Percentiles rank a stretch among this genome's conserved stretches.
Evolutionary conservation across 2,797 vertebrate genomes (phyloP).

Genomic region (Lates japonicus): DNA sequence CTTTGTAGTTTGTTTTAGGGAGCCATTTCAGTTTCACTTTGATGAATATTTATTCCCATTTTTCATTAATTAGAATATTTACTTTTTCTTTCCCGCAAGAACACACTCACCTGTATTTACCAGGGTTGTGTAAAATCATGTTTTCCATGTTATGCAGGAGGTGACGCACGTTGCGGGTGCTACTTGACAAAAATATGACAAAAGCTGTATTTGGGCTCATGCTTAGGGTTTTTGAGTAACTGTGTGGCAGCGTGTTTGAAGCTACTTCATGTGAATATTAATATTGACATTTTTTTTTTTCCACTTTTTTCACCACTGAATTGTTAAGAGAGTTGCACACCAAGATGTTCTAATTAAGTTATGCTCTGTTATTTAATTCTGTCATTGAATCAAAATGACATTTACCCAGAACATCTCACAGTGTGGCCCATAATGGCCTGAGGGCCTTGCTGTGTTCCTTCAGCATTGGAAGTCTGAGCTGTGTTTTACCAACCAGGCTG

Average conservation of each 20-base stretch:
- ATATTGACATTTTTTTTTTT: no score
- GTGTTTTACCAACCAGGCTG: constrained; percentile 22
- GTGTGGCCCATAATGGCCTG: background rate
- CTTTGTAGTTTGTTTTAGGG: background rate
- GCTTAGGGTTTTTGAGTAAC: background rate
- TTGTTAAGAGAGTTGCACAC: background rate
- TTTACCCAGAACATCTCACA: background rate
- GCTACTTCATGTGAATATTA: background rate
- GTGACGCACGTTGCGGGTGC: background rate
- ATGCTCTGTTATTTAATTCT: background rate
- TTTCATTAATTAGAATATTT: background rate
- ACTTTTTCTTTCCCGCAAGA: background rate
- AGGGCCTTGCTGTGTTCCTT: background rate
- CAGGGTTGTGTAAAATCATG: background rate
- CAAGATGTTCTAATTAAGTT: background rate
- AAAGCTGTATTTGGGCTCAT: background rate
- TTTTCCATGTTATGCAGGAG: background rate
- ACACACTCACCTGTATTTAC: background rate
- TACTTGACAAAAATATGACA: background rate
- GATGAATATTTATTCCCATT: background rate
- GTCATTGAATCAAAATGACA: background rate
- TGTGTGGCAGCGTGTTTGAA: background rate
- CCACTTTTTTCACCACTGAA: background rate
- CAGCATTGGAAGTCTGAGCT: background rate
- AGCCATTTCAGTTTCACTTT: no score